These are phyloP conservation scores for Drosophila rellima DNA, from an alignment of 2,888 invertebrate species.

Conservation along the genomic window DNA sequence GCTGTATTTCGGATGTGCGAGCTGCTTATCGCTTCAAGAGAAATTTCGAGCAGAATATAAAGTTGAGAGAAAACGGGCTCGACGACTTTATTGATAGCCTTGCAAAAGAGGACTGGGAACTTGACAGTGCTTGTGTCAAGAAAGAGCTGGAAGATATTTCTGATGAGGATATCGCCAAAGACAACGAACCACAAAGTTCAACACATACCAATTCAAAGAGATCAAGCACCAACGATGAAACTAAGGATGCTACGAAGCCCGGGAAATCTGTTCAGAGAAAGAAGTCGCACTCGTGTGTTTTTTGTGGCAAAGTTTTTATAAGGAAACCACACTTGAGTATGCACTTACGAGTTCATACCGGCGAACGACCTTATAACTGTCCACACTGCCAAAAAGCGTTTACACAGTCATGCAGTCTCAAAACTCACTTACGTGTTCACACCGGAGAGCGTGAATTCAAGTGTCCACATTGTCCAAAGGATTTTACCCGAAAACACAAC, in stretches of 20 bases:
- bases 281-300: not conserved
- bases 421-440: not conserved
- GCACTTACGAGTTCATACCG: not conserved
- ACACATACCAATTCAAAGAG: not conserved
- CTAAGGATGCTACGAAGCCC: not conserved
- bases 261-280: not conserved
- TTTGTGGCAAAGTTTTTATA: not conserved
- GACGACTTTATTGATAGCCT: conserved; percentile 5
- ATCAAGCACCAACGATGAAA: not conserved
- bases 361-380: not conserved
- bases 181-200: not conserved
- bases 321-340: not conserved
- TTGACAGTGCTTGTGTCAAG: not conserved
- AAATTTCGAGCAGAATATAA: conserved; percentile 6
- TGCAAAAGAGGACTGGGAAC: conserved; percentile 3
- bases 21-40: conserved; percentile 10
- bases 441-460: not conserved
- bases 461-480: conserved; percentile 1
- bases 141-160: not conserved
- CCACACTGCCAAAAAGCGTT: conserved; percentile 1
- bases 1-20: conserved; percentile 3
- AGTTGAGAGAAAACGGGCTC: not conserved
- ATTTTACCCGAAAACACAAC: not conserved
- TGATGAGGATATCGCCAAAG: not conserved
- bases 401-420: not conserved